Percentiles rank a stretch among this genome's conserved stretches.
phyloP scores from a whole-genome alignment of 2,888 invertebrate species.

The Elysia crispata region DNA sequence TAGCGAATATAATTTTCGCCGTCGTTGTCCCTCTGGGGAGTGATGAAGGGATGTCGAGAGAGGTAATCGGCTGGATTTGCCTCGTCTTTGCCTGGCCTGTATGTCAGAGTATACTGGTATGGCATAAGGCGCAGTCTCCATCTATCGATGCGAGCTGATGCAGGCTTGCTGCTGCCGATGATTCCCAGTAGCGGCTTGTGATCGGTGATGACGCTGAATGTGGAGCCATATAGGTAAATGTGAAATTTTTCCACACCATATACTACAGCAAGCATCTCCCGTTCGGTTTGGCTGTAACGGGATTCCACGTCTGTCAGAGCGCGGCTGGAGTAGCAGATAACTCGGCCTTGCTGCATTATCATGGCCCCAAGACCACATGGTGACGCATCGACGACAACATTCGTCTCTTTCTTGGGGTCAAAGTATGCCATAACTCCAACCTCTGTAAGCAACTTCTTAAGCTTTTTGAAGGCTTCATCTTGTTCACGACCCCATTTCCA shows the following conservation, averaged over 20 bases:
- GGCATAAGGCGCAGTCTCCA: slow-evolving; percentile 53
- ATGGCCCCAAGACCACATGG: slow-evolving; percentile 59
- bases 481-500: slow-evolving; percentile 52
- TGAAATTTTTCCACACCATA: slow-evolving; percentile 66
- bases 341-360: slow-evolving; percentile 54
- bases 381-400: slow-evolving; percentile 59
- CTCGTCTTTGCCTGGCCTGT: slow-evolving; percentile 55
- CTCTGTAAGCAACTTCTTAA: slow-evolving; percentile 53
- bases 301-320: slow-evolving; percentile 56
- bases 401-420: slow-evolving; percentile 52
- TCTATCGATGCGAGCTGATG: slow-evolving; percentile 55
- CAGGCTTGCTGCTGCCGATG: slow-evolving; percentile 58
- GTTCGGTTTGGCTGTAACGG: slow-evolving; percentile 62
- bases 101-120: slow-evolving; percentile 51
- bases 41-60: slow-evolving; percentile 52
- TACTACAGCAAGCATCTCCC: slow-evolving; percentile 61
- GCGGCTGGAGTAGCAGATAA: slow-evolving; percentile 57
- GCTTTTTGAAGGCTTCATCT: slow-evolving; percentile 51
- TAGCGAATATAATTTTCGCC: slow-evolving; percentile 51
- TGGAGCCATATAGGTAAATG: slow-evolving; percentile 60
- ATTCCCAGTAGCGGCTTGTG: slow-evolving; percentile 66
- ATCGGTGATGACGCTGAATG: slow-evolving; percentile 59
- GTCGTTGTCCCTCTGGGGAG: slow-evolving; percentile 41
- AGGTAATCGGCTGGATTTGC: slow-evolving; percentile 58
- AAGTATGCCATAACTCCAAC: slow-evolving; percentile 55